Evolutionary conservation across 2,797 vertebrate genomes (phyloP), one percentile per base, ranked within the genome.

Genomic region (Naso thynnoides): DNA sequence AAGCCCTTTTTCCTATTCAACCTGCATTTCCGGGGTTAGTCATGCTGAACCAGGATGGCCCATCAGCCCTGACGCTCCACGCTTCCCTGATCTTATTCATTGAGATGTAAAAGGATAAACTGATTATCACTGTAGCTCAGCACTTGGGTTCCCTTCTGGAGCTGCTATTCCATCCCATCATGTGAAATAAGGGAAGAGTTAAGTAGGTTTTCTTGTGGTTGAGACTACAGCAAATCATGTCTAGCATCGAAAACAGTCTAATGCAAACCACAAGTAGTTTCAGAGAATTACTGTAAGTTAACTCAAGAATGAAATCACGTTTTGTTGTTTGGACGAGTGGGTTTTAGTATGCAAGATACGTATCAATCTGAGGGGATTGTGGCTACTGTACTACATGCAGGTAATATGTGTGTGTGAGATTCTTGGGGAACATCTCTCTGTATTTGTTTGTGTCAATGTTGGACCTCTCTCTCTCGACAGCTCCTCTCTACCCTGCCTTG

Each of bases 141-240:
- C 67, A 53, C 58, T 77, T 31, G 63, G 58, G 53, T 71, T 82
- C 56, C 49, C 36, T 70, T 78, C 67, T 76, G 38, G 54, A 70
- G 39, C 57, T 50, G 45, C 56, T 42, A 14, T 47, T 87, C 93
- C 92, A 93, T 92, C 95, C 94, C 92, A 93, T 95, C 95, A 95
- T 96, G 95, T 94, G 95, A 95, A 94, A 94, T 95, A 94, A 96
- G 95, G 94, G 95, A 92, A 95, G 95, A 96, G 93, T 77, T 75
- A 87, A 90, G 91, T 91, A 85, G 78, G 70, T 86, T 89, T 81
- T 89, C 75, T 38, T 54, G 33, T 70, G 63, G 81, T 69, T 58
- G 64, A 45, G 55, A 21, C 42, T 42, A 6, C 33, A 33, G 33
- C 10, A 10, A 14, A 58, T 88, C 31, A 67, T 21, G 21, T 48